Base-by-base conservation (phyloP, 2,797 vertebrate species). In the Amblyraja radiata region DNA sequence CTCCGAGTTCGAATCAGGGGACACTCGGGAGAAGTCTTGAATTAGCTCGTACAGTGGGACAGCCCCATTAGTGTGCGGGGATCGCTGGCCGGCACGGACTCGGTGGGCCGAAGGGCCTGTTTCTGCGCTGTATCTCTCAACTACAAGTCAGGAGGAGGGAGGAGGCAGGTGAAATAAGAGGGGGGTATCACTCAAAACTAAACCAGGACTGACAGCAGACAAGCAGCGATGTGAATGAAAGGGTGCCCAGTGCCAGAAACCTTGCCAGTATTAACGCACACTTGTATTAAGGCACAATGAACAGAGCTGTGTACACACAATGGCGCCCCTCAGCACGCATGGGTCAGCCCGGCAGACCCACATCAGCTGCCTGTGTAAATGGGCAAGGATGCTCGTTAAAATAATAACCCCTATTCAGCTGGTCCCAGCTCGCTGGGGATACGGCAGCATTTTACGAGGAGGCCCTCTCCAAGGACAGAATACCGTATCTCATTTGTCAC, bases 401-500 rank as follows among this genome's bases (percentile, higher is more conserved):
- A 86, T 84, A 84, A 84, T 84, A 88, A 88, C 74, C 73, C 68
- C 21, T 36, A 91, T 54, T 71, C 36, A 54, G 65, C 71, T 13
- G 68, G 54, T 91, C 68, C 90, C 90, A 91, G 73, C 63, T 91
- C 90, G 54, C 90, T 91, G 68, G 36, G 90, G 36, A 32, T 74
- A 2, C 36, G 25, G 36, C 90, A 74, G 90, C 39, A 23, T 4
- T 74, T 91, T 91, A 91, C 28, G 68, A 91, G 90, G 36, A 91
- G 36, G 54, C 6, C 1, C 65, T 74, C 90, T 91, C 90, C 68
- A 74, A 91, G 90, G 90, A 91, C 68, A 54, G 73, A 46, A 91
- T 74, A 91, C 65, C 68, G 54, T 39, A 71, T 39, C 90, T 91
- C 90, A 74, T 23, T 91, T 91, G 90, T 91, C 90, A 91, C 68